Evolutionary conservation across 2,888 invertebrate species (phyloP).

Genomic region (Tiphia femorata): DNA sequence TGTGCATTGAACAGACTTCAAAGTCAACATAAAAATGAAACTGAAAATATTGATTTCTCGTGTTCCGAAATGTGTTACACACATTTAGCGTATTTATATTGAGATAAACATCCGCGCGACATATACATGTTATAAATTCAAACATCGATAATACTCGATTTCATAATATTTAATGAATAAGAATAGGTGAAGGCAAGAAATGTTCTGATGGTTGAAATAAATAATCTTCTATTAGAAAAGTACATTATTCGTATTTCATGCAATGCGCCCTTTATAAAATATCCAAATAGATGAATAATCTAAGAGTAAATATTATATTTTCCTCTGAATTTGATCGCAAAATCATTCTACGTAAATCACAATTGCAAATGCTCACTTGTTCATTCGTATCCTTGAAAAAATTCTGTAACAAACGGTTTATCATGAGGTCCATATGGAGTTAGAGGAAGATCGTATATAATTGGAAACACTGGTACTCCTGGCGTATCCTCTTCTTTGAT

Average conservation of each 20-base stretch:
- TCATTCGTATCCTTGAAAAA: constrained; percentile 60
- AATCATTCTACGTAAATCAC: too few species aligned
- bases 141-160: too few species aligned
- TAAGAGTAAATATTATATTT: not conserved
- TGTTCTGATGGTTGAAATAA: too few species aligned
- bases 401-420: constrained; percentile 79
- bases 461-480: constrained; percentile 70
- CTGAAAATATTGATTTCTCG: too few species aligned
- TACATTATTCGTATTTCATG: constrained; percentile 2
- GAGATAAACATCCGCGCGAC: too few species aligned
- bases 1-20: too few species aligned
- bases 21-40: too few species aligned
- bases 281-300: not conserved
- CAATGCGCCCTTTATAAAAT: constrained; percentile 8
- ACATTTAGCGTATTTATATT: too few species aligned
- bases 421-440: constrained; percentile 78
- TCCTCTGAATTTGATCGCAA: not conserved
- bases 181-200: not conserved
- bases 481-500: constrained; percentile 59
- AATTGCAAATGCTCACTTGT: too few species aligned
- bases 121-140: too few species aligned
- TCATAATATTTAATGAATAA: not conserved
- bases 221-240: constrained; percentile 18
- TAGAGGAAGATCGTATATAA: constrained; percentile 88
- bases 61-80: not conserved